phyloP scores from a whole-genome alignment of 2,888 invertebrate genomes.

The Calameuta idolon region DNA sequence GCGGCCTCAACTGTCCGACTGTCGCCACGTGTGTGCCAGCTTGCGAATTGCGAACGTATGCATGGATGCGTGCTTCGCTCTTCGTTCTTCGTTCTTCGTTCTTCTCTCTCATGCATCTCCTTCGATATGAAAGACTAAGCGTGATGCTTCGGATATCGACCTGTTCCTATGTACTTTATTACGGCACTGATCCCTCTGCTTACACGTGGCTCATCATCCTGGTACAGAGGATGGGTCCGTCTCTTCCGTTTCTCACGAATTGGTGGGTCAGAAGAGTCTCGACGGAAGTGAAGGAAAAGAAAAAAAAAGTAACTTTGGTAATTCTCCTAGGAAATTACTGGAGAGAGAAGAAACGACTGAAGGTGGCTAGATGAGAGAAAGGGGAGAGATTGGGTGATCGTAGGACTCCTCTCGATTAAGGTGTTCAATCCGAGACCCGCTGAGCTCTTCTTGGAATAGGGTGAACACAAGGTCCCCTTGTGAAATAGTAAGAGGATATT shows the following conservation, averaged over 20 bases:
- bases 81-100: slow-evolving; percentile 20
- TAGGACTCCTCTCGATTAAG: slow-evolving; percentile 23
- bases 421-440: slow-evolving; percentile 20
- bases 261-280: not conserved
- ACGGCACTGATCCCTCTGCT: not conserved
- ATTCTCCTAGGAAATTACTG: not conserved
- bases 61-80: slow-evolving; percentile 24
- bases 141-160: not conserved
- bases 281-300: not conserved
- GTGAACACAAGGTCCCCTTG: not conserved
- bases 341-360: not conserved
- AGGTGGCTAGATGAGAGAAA: not conserved
- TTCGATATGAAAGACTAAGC: not conserved
- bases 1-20: slow-evolving; percentile 19
- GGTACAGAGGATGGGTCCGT: not conserved
- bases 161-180: not conserved
- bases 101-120: slow-evolving; percentile 11
- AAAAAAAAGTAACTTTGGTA: not conserved
- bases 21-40: slow-evolving; percentile 58
- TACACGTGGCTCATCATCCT: not conserved
- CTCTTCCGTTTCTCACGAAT: not conserved
- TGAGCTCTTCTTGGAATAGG: slow-evolving; percentile 22
- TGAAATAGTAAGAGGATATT: slow-evolving; percentile 4
- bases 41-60: slow-evolving; percentile 43
- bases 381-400: not conserved